Conservation (phyloP, 2,113 vertebrate species). For the Glaucomys volans region DNA sequence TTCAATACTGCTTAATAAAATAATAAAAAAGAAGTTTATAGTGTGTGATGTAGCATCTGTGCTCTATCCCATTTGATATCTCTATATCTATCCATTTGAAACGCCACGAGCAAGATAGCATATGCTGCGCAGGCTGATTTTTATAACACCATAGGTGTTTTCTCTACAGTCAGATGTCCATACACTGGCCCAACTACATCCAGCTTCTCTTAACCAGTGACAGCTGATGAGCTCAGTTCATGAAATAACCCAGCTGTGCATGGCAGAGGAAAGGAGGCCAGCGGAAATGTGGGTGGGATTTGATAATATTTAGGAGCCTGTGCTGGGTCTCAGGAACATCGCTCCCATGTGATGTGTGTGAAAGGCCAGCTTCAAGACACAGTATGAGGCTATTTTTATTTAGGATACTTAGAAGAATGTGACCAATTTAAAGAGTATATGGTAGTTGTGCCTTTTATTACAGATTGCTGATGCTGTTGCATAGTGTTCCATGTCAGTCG, state of each 20-base stretch:
- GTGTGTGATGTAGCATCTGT: not conserved
- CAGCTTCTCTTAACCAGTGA: not conserved
- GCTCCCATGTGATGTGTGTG: not conserved
- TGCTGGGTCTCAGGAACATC: not conserved
- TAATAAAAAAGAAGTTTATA: not conserved
- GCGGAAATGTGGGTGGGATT: not conserved
- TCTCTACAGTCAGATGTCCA: slow-evolving; percentile 11
- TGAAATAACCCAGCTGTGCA: slow-evolving; percentile 24
- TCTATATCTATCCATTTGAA: not conserved
- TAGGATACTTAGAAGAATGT: not conserved
- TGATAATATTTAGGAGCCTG: not conserved
- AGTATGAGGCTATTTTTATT: not conserved
- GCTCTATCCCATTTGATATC: not conserved
- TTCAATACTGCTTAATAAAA: not conserved
- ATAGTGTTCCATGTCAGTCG: rapidly evolving
- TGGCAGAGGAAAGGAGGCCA: not conserved
- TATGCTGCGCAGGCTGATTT: not conserved
- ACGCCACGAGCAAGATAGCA: not conserved
- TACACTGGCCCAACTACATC: not conserved
- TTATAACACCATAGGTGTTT: not conserved
- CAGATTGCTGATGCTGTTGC: too few relatives aligned
- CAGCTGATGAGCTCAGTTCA: not conserved
- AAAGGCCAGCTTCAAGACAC: not conserved
- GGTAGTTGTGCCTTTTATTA: not conserved
- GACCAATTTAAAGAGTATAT: not conserved